These are phyloP conservation scores for Colinus virginianus DNA, from an alignment of 2,113 vertebrate species.

Conservation along the genomic window DNA sequence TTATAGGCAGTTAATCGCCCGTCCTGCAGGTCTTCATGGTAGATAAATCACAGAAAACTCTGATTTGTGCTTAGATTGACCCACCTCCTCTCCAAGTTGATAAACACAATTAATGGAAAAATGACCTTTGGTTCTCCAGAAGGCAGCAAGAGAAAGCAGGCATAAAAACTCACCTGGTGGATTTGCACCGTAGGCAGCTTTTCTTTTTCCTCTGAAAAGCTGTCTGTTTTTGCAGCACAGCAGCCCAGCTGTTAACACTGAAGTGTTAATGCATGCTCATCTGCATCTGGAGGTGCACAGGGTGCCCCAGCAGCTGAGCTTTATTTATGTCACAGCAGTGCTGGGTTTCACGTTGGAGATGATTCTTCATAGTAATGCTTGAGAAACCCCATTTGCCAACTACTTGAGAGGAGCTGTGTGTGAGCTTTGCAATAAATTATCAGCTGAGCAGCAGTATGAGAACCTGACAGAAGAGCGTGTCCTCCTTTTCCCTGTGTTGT, in stretches of 20 bases:
- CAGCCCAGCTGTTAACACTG: not conserved
- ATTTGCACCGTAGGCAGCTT: slow-evolving; percentile 12
- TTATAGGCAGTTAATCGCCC: not conserved
- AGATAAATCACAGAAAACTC: not conserved
- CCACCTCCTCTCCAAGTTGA: not conserved
- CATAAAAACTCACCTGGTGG: not conserved
- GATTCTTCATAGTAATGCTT: not conserved
- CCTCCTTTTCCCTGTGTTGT: not conserved
- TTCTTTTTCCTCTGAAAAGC: slow-evolving; percentile 24
- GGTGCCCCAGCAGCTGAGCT: not conserved
- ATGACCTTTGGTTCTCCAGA: not conserved
- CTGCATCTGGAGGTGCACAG: not conserved
- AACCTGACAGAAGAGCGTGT: not conserved
- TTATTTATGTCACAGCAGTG: not conserved
- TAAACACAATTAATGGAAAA: not conserved
- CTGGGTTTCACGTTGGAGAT: not conserved
- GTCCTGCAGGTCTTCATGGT: not conserved
- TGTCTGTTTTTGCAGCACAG: not conserved
- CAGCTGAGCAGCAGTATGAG: not conserved
- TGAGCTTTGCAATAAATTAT: not conserved
- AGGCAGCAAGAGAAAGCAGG: not conserved
- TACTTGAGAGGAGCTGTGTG: not conserved
- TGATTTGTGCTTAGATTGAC: not conserved
- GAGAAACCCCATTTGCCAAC: not conserved
- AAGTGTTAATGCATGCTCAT: not conserved